Conservation (phyloP, 2,888 invertebrate species). For the Pimpla rufipes region DNA sequence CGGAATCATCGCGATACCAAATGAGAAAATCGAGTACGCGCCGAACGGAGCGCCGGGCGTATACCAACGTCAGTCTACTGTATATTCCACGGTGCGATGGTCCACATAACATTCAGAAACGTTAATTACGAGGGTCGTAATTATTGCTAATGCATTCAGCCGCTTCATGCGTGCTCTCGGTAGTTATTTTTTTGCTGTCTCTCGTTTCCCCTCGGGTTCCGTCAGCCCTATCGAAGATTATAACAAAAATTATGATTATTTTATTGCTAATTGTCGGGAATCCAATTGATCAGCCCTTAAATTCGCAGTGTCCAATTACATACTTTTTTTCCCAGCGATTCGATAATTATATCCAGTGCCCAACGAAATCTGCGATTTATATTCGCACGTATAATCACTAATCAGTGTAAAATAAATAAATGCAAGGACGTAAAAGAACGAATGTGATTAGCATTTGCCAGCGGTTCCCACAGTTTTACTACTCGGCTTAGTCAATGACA, state of each 20-base stretch:
- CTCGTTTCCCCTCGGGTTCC: too few relatives aligned
- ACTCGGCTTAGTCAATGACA: too few relatives aligned
- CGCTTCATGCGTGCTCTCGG: background rate
- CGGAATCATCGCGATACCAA: slow-evolving; percentile 49
- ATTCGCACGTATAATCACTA: background rate
- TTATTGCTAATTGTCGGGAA: slow-evolving; percentile 4
- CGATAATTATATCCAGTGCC: background rate
- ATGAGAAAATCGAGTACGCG: slow-evolving; percentile 28
- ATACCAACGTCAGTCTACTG: slow-evolving; percentile 26
- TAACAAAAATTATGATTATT: slow-evolving; percentile 26
- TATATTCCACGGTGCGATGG: slow-evolving; percentile 31
- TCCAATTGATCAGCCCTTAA: too few relatives aligned
- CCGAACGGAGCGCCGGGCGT: slow-evolving; percentile 13
- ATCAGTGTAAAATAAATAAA: slow-evolving; percentile 10
- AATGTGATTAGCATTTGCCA: background rate
- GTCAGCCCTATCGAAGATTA: background rate
- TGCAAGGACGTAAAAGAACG: background rate
- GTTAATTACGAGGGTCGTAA: slow-evolving; percentile 55
- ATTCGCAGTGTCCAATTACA: too few relatives aligned
- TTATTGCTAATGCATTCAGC: slow-evolving; percentile 58
- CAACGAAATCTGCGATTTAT: too few relatives aligned
- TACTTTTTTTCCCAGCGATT: background rate
- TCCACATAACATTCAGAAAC: slow-evolving; percentile 63
- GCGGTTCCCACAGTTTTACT: background rate
- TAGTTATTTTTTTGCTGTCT: background rate